Conservation (phyloP, 2,113 vertebrate genomes). For the Nyctibius bracteatus region DNA sequence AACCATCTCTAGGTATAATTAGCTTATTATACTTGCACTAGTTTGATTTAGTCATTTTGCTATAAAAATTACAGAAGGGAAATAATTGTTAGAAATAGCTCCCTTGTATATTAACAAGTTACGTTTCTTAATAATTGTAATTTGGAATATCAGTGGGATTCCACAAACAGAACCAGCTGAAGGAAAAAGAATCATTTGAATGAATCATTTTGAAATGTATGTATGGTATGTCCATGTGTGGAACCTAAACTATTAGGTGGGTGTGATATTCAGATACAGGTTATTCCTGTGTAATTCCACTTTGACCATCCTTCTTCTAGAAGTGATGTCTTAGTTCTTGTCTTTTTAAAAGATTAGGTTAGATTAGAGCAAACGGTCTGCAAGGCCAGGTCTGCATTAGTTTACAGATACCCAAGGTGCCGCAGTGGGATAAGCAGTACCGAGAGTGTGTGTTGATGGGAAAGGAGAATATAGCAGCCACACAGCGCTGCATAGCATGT, state of each 20-base stretch:
- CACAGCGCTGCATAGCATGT: not conserved
- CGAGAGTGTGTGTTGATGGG: not conserved
- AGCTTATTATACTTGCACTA: not conserved
- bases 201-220: not conserved
- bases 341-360: not conserved
- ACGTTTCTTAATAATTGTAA: not conserved
- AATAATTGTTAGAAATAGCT: not conserved
- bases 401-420: not conserved
- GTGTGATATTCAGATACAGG: not conserved
- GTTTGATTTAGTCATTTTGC: not conserved
- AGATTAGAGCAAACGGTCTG: not conserved
- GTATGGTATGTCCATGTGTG: not conserved
- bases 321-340: not conserved
- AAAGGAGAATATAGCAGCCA: not conserved
- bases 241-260: not conserved
- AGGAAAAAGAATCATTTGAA: not conserved
- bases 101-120: not conserved
- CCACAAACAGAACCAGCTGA: not conserved
- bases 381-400: not conserved
- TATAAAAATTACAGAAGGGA: not conserved
- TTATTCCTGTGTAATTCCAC: not conserved
- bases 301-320: not conserved
- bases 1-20: not conserved
- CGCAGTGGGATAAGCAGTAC: not conserved
- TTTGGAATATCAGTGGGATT: not conserved